Percentiles rank a stretch among this genome's conserved stretches.
These are phyloP conservation scores for Melanotaenia pygmaea DNA, from an alignment of 2,797 vertebrate genomes.

Conservation along the genomic window DNA sequence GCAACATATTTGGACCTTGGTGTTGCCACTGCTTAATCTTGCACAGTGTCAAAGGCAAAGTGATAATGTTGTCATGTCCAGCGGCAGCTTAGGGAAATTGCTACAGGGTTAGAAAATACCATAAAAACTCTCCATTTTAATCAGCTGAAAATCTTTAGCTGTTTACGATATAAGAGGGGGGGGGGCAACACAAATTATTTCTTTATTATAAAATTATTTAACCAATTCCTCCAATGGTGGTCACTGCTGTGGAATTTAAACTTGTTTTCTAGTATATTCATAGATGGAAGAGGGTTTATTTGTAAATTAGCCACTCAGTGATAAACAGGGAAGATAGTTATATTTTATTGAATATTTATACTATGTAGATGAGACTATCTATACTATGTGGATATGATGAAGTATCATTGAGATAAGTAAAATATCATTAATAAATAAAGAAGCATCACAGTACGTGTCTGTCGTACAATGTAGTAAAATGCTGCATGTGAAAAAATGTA, in stretches of 20 bases:
- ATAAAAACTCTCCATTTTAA: constrained; percentile 49
- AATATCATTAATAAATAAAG: no score
- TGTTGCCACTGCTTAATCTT: constrained; percentile 69
- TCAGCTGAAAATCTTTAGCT: constrained; percentile 42
- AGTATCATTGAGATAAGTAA: no score
- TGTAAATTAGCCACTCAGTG: background rate
- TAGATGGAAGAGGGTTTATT: no score
- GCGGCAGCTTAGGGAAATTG: constrained; percentile 70
- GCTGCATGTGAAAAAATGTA: no score
- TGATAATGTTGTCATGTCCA: constrained; percentile 71
- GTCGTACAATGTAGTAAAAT: no score
- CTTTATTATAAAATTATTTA: constrained; percentile 39
- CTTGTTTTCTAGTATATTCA: no score
- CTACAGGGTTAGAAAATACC: constrained; percentile 43
- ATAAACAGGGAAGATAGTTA: background rate
- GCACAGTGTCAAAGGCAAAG: constrained; percentile 65
- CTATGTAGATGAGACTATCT: no score
- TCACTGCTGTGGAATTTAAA: no score
- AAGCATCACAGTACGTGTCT: no score
- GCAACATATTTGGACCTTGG: constrained; percentile 69
- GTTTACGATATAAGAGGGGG: constrained; percentile 7
- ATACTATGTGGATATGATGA: no score
- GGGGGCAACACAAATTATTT: background rate
- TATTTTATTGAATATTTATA: no score
- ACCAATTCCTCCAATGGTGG: background rate